Base-by-base conservation (phyloP, 2,888 invertebrate species). In the Brassicogethes aeneus region DNA sequence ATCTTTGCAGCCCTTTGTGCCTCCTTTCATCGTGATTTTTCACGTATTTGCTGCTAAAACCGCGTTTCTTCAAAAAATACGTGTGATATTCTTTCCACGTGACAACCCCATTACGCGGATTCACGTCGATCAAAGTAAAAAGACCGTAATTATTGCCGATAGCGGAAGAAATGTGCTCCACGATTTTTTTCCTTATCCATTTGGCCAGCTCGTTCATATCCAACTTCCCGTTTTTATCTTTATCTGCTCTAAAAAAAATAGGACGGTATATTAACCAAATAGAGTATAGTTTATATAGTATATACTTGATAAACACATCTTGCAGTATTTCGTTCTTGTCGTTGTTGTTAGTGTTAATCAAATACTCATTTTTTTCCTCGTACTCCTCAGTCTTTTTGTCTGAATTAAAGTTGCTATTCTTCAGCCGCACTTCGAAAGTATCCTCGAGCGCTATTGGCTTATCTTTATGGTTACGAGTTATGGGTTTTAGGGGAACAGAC, bases 21-120 rank as follows among this genome's bases (percentile, higher is more conserved):
- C 75, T 74, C 47, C 76, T 78, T 56, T 75, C 74, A 48, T 79
- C 74, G 53, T 84, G 82, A 38, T 77, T 74, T 40, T 71, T 65
- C 2, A 82, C 79, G 48, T 80, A 80, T 30, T 75, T 74, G 43
- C 76, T 72, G 15, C 77, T 74, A 44, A 82, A 73, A 14, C 85
- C 84, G 47, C 82, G 77, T 17, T 80, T 78, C 43, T 79, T 71
- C 36, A 87, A 62, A 60, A 86, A 88, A 61, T 80, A 80, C 0
- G 75, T 70, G 60, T 85, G 83, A 57, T 87, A 89, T 60, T 89
- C 88, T 43, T 82, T 79, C 88, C 88, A 89, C 1, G 80, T 79
- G 30, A 89, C 74, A 36, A 78, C 73, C 8, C 78, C 79, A 57
- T 85, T 81, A 45, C 74, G 70, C 1, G 82, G 82, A 57, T 76